Percentiles rank a stretch among this genome's conserved stretches.
These are phyloP conservation scores for Eueremaeus valkanovi DNA, from an alignment of 2,888 invertebrate species.

Conservation along the genomic window DNA sequence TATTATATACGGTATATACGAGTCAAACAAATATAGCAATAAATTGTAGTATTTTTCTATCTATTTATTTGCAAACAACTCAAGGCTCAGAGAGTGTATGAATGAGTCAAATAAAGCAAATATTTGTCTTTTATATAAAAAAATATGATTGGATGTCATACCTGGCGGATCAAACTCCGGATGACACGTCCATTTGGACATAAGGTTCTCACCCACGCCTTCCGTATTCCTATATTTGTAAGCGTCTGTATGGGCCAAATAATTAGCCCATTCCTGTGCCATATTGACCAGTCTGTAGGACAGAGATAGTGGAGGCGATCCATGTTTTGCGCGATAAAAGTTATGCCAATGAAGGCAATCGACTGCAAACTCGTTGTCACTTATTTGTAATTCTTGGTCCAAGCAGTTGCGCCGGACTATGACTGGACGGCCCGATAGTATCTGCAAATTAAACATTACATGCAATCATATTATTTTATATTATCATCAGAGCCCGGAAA, in stretches of 20 bases:
- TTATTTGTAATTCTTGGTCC: not conserved
- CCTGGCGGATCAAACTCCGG: slow-evolving; percentile 21
- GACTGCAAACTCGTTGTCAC: slow-evolving; percentile 60
- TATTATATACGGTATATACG: not conserved
- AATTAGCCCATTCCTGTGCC: slow-evolving; percentile 83
- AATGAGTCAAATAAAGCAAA: not conserved
- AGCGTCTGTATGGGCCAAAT: slow-evolving; percentile 72
- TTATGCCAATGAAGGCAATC: slow-evolving; percentile 79
- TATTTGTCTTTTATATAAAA: no score
- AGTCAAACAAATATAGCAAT: not conserved
- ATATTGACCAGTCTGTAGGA: slow-evolving; percentile 67
- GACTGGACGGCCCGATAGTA: slow-evolving; percentile 10
- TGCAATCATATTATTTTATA: no score
- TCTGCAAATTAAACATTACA: not conserved
- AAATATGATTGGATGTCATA: no score
- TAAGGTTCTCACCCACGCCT: slow-evolving; percentile 64
- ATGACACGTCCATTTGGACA: slow-evolving; percentile 28
- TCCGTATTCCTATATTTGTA: slow-evolving; percentile 61
- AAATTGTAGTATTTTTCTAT: no score
- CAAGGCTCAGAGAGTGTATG: no score
- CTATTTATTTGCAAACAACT: no score
- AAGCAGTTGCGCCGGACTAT: not conserved
- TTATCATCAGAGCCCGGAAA: no score
- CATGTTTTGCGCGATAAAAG: slow-evolving; percentile 71
- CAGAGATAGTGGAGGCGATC: slow-evolving; percentile 67